These are phyloP conservation scores for Luffia ferchaultella DNA, from an alignment of 2,888 invertebrate species.

Conservation along the genomic window DNA sequence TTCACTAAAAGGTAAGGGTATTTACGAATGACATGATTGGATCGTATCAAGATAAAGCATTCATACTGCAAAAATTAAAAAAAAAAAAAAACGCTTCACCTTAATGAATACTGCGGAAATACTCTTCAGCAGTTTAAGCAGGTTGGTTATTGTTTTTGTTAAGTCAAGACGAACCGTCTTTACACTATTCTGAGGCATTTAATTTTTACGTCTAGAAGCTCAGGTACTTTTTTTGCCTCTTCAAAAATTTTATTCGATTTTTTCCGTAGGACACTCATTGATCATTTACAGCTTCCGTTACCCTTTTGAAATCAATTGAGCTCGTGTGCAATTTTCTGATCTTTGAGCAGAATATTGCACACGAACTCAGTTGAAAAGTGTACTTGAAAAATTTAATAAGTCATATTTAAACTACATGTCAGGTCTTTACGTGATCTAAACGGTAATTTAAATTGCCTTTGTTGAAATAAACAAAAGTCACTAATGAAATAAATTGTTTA, in stretches of 20 bases:
- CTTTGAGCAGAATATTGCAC: too few relatives aligned
- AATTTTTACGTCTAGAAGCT: conserved; percentile 18
- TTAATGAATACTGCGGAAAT: too few relatives aligned
- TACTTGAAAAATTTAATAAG: too few relatives aligned
- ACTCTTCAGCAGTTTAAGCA: conserved; percentile 15
- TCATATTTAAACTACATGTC: too few relatives aligned
- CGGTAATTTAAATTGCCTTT: too few relatives aligned
- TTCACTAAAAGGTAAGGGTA: conserved; percentile 16
- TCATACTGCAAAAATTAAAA: conserved; percentile 18
- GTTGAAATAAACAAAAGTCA: too few relatives aligned
- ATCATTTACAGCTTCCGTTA: conserved; percentile 19
- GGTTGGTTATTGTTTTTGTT: conserved; percentile 17
- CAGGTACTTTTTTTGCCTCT: conserved; percentile 18
- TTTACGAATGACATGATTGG: conserved; percentile 15
- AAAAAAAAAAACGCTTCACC: too few relatives aligned
- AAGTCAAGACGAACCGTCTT: conserved; percentile 12
- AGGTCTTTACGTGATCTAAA: too few relatives aligned
- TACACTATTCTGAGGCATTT: conserved; percentile 17
- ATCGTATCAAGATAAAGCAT: conserved; percentile 23
- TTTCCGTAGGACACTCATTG: conserved; percentile 15
- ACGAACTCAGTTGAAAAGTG: too few relatives aligned
- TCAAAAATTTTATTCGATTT: conserved; percentile 20
- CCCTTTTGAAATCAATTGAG: conserved; percentile 20
- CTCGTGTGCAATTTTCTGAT: conserved; percentile 13
- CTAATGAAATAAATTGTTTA: too few relatives aligned